Evolutionary conservation across 1,140 invertebrate species (phyloP), one percentile per base, ranked within the genome.

Genomic region (Neomicropteryx cornuta): DNA sequence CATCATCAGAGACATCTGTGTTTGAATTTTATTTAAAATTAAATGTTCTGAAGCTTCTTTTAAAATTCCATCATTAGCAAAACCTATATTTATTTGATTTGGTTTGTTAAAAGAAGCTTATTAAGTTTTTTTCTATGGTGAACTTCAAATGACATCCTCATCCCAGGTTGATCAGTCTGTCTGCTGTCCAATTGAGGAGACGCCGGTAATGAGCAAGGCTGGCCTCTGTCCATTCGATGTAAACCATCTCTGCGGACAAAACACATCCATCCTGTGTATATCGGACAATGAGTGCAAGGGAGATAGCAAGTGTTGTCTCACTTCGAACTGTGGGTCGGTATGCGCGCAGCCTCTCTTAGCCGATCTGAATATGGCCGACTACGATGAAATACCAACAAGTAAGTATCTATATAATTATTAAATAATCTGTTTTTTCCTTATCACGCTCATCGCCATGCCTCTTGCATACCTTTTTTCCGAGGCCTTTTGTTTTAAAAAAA

Each of bases 311-410:
- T 68, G 66, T 45, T 68, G 66, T 39, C 48, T 58, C 13, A 65
- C 62, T 0, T 50, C 50, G 1, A 49, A 29, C 22, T 68, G 66
- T 35, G 66, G 66, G 0, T 58, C 62, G 0, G 51, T 68, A 0
- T 68, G 66, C 40, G 50, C 61, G 1, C 61, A 65, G 40, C 39
- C 57, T 2, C 58, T 55, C n/a, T 65, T 66, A 40, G 50, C 58
- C 42, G 45, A 54, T 2, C 44, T 58, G 4, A 55, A 60, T 36
- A 47, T 51, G 13, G 59, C 59, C 18, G 44, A 58, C 24, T 49
- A 62, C 2, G 67, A 72, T 41, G 62, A 66, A 18, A 72, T 65
- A 17, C 74, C 76, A 36, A 77, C 75, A 4, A 81, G 78, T 81
- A 62, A 66, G 70, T 65, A n/a, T 22, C 3, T 24, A 3, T 29